Percentiles rank a stretch among this genome's conserved stretches.
Conservation (phyloP, 1,140 invertebrate genomes). For the Dendroctonus ponderosae region DNA sequence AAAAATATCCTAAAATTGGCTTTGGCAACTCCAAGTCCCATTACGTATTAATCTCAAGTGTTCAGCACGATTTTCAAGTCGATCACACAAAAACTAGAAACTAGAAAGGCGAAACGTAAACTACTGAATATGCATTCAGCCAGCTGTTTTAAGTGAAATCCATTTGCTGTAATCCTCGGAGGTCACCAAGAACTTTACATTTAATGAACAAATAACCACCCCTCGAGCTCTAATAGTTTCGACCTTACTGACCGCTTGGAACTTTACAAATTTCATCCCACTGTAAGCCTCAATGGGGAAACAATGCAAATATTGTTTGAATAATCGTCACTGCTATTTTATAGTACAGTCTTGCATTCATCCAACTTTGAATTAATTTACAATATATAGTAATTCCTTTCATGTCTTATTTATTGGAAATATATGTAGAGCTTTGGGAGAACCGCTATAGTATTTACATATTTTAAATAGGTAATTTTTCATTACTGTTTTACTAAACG, state of each 20-base stretch:
- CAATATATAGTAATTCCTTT: too few species aligned
- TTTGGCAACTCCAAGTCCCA: not conserved
- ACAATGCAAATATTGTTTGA: slow-evolving; percentile 14
- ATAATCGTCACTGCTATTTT: slow-evolving; percentile 1
- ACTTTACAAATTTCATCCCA: slow-evolving; percentile 28
- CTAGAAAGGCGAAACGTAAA: slow-evolving; percentile 32
- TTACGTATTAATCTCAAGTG: too few species aligned
- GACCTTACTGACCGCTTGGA: slow-evolving; percentile 25
- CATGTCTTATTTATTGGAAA: too few species aligned
- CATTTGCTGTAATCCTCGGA: slow-evolving; percentile 33
- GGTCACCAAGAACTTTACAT: slow-evolving; percentile 32
- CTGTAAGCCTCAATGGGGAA: slow-evolving; percentile 12
- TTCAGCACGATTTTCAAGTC: too few species aligned
- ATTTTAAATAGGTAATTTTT: too few species aligned
- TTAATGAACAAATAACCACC: slow-evolving; percentile 33
- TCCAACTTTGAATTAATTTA: too few species aligned
- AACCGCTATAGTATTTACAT: too few species aligned
- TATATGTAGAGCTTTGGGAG: too few species aligned
- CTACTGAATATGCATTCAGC: slow-evolving; percentile 34
- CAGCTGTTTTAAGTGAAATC: slow-evolving; percentile 33
- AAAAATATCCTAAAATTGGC: not conserved
- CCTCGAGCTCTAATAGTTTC: slow-evolving; percentile 24
- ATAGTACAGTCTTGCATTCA: not conserved
- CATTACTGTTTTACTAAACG: too few species aligned
- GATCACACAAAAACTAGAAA: slow-evolving; percentile 17